Evolutionary conservation across 2,113 vertebrate species (phyloP).

Genomic region (Onychorhynchus coronatus): DNA sequence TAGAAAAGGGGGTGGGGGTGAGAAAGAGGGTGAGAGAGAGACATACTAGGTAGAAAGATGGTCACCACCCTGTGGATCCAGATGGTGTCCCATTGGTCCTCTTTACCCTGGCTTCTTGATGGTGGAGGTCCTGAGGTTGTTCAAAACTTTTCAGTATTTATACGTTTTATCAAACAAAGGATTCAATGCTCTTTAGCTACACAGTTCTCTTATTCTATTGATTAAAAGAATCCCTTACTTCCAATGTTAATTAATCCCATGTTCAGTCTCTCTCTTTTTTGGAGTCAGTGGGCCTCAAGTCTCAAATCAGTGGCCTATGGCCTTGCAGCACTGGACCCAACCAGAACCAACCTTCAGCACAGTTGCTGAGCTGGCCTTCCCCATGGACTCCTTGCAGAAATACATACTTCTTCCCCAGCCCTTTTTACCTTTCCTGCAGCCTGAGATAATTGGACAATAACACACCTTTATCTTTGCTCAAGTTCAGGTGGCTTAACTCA

Average conservation of each 20-base stretch:
- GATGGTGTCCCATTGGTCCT: not conserved
- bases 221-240: not conserved
- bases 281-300: not conserved
- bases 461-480: not conserved
- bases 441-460: not conserved
- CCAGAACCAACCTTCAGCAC: not conserved
- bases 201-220: not conserved
- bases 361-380: not conserved
- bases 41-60: not conserved
- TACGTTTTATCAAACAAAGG: not conserved
- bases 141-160: not conserved
- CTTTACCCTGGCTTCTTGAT: not conserved
- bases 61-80: not conserved
- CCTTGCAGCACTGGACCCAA: rapidly evolving
- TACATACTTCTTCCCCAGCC: not conserved
- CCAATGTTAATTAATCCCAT: not conserved
- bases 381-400: not conserved
- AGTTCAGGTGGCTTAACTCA: too few species aligned
- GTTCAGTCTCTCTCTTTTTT: not conserved
- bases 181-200: not conserved
- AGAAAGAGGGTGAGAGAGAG: too few species aligned
- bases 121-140: rapidly evolving
- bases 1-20: too few species aligned
- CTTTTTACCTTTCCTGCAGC: not conserved
- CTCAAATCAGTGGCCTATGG: not conserved